Conservation (phyloP, 1,140 invertebrate species). For the Drosophila bipectinata region DNA sequence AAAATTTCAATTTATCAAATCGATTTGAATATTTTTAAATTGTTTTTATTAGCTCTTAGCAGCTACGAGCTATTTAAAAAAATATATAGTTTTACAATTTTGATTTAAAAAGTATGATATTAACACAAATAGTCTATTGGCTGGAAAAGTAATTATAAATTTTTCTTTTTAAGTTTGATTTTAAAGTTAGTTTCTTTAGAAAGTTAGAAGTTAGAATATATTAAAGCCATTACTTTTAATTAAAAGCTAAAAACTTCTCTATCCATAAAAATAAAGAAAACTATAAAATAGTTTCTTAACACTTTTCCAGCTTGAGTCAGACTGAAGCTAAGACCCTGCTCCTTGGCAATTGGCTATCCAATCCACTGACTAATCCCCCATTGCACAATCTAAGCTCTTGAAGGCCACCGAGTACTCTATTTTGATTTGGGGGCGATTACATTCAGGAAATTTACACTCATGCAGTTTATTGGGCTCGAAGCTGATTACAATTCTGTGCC, state of each 20-base stretch:
- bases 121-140: too few relatives aligned
- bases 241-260: background rate
- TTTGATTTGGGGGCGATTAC: conserved; percentile 57
- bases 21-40: background rate
- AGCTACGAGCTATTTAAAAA: too few relatives aligned
- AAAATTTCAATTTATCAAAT: background rate
- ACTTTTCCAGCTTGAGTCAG: background rate
- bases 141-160: too few relatives aligned
- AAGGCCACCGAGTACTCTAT: conserved; percentile 48
- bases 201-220: too few relatives aligned
- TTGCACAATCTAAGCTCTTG: conserved; percentile 31
- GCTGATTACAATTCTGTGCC: conserved; percentile 68
- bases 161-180: too few relatives aligned
- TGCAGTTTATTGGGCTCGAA: conserved; percentile 52
- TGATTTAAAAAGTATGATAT: too few relatives aligned
- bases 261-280: background rate
- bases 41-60: too few relatives aligned
- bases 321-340: background rate
- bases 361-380: conserved; percentile 8
- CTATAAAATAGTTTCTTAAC: background rate
- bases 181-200: too few relatives aligned
- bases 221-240: too few relatives aligned
- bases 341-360: background rate
- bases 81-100: too few relatives aligned
- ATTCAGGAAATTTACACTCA: conserved; percentile 73